phyloP scores from a whole-genome alignment of 1,140 invertebrate genomes.

The Pseudomyrmex gracilis region DNA sequence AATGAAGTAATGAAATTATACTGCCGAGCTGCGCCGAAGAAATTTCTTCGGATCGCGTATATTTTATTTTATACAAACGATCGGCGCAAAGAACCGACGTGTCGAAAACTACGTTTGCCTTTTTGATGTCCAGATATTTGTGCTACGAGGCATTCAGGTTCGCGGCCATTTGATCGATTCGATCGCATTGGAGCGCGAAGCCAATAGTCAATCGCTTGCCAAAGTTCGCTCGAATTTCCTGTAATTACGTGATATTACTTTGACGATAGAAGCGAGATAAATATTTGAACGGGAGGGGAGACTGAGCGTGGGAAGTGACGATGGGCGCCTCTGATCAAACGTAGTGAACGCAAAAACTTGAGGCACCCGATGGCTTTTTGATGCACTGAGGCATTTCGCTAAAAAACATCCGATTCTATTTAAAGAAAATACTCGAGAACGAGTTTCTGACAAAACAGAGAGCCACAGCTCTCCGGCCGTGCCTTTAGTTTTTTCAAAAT shows the following conservation, averaged over 20 bases:
- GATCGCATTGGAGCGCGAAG: constrained; percentile 21
- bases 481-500: no score
- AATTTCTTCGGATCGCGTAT: neutral
- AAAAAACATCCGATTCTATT: constrained; percentile 36
- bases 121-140: constrained; percentile 6
- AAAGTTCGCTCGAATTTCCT: constrained; percentile 54
- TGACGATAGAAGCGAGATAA: constrained; percentile 58
- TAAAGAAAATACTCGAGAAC: constrained; percentile 6
- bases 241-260: constrained; percentile 61
- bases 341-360: constrained; percentile 44
- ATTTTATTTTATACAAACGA: constrained; percentile 6
- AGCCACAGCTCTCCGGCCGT: no score
- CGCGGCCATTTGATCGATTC: constrained; percentile 32
- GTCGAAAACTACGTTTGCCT: no score
- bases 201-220: constrained; percentile 45
- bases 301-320: constrained; percentile 43
- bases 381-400: constrained; percentile 52
- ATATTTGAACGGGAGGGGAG: constrained; percentile 46
- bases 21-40: no score
- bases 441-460: neutral
- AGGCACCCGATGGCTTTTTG: constrained; percentile 50
- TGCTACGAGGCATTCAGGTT: constrained; percentile 18
- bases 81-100: neutral
- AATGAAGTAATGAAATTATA: constrained; percentile 7
- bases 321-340: constrained; percentile 39